Evolutionary conservation across 2,113 vertebrate species (phyloP).

Genomic region (Natator depressus): DNA sequence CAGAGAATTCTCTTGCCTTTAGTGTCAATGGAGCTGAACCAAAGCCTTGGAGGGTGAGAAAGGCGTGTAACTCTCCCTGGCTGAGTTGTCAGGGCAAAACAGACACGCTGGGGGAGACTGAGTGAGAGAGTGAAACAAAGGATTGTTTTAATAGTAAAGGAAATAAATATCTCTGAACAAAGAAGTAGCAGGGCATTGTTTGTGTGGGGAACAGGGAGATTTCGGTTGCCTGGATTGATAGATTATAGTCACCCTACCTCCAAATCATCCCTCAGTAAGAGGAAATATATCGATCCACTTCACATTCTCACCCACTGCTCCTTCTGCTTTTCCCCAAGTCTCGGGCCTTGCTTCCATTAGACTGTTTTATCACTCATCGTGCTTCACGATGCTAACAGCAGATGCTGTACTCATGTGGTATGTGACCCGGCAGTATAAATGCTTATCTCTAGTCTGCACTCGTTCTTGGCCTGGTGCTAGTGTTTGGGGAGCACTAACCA

Average conservation of each 20-base stretch:
- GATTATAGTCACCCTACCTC: background rate
- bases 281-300: background rate
- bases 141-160: slow-evolving; percentile 53
- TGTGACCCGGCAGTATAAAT: background rate
- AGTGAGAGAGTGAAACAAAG: slow-evolving; percentile 54
- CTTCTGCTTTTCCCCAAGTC: accelerated
- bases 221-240: background rate
- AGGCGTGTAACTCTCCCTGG: slow-evolving; percentile 77
- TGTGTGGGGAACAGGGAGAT: background rate
- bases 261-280: background rate
- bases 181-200: slow-evolving; percentile 40
- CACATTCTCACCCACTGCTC: background rate
- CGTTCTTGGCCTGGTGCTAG: background rate
- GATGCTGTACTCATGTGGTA: background rate
- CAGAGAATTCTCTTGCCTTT: slow-evolving; percentile 76
- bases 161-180: slow-evolving; percentile 59
- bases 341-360: background rate
- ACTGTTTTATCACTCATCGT: background rate
- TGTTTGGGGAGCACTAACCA: background rate
- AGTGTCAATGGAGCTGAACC: slow-evolving; percentile 81
- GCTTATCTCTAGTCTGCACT: background rate
- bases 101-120: background rate
- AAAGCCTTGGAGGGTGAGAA: slow-evolving; percentile 72
- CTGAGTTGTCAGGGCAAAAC: slow-evolving; percentile 77
- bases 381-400: background rate